phyloP scores from a whole-genome alignment of 2,888 invertebrate genomes.

The Vannuccia rotundouncinata region DNA sequence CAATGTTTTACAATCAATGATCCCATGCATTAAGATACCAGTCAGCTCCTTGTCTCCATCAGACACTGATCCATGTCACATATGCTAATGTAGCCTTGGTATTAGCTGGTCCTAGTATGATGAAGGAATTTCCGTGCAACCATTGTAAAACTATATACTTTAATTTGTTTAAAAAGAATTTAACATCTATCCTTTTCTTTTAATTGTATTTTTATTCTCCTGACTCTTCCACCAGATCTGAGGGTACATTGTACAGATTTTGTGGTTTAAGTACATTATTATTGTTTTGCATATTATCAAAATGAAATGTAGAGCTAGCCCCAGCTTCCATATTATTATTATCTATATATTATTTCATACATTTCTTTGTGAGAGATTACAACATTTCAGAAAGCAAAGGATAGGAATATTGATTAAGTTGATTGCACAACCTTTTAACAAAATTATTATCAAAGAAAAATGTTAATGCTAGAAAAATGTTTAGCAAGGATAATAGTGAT shows the following conservation, averaged over 20 bases:
- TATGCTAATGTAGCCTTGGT: not conserved
- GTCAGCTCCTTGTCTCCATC: not conserved
- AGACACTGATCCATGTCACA: slow-evolving; percentile 11
- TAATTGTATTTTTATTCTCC: not conserved
- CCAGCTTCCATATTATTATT: no score
- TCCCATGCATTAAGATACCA: slow-evolving; percentile 4
- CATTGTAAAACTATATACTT: slow-evolving; percentile 1
- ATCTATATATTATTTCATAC: no score
- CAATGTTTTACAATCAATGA: not conserved
- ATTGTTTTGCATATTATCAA: no score
- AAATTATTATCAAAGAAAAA: no score
- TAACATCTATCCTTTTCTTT: not conserved
- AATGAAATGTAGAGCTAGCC: no score
- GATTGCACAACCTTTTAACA: no score
- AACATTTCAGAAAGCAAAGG: no score
- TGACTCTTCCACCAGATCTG: not conserved
- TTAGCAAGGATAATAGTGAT: no score
- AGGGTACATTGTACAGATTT: slow-evolving; percentile 14
- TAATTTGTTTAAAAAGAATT: slow-evolving; percentile 9
- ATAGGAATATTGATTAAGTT: no score
- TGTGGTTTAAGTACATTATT: slow-evolving; percentile 5
- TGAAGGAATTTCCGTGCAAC: not conserved
- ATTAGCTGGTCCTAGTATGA: not conserved
- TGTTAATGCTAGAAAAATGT: no score
- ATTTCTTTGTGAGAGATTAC: no score